Conservation (phyloP, 2,113 vertebrate genomes). For the Peromyscus californicus region DNA sequence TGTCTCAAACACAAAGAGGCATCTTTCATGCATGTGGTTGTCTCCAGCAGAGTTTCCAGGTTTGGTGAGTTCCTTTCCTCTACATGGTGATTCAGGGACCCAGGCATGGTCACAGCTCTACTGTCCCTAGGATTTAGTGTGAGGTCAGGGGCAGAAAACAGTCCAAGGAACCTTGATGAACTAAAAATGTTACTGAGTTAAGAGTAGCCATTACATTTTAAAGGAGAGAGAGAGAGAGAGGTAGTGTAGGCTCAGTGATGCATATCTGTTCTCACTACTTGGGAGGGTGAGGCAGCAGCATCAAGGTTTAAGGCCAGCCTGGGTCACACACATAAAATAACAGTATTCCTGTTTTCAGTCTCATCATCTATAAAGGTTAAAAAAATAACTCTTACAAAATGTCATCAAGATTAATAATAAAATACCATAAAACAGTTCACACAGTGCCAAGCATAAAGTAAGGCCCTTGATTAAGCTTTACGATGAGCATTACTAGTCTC, state of each 20-base stretch:
- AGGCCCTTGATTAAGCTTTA: constrained; percentile 25
- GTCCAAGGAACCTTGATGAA: background rate
- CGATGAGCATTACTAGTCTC: background rate
- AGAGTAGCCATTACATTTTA: background rate
- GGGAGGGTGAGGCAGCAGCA: background rate
- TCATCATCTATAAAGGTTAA: background rate
- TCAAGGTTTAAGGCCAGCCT: background rate
- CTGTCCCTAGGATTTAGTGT: background rate
- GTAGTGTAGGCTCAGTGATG: background rate
- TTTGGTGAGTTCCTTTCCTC: background rate
- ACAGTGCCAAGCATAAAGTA: constrained; percentile 20
- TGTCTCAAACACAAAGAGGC: background rate
- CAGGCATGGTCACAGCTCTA: background rate
- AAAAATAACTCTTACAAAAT: background rate
- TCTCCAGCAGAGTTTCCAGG: background rate
- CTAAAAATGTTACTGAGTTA: background rate
- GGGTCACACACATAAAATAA: too few species aligned
- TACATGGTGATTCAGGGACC: background rate
- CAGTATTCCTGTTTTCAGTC: background rate
- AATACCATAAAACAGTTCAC: background rate
- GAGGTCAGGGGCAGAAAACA: background rate
- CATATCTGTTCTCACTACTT: background rate
- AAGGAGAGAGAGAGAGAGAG: too few species aligned
- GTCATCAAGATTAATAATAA: background rate
- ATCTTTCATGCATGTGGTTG: background rate